Percentiles rank a stretch among this genome's conserved stretches.
Evolutionary conservation across 2,888 invertebrate genomes (phyloP).

Genomic region (Phyto melanocephala): DNA sequence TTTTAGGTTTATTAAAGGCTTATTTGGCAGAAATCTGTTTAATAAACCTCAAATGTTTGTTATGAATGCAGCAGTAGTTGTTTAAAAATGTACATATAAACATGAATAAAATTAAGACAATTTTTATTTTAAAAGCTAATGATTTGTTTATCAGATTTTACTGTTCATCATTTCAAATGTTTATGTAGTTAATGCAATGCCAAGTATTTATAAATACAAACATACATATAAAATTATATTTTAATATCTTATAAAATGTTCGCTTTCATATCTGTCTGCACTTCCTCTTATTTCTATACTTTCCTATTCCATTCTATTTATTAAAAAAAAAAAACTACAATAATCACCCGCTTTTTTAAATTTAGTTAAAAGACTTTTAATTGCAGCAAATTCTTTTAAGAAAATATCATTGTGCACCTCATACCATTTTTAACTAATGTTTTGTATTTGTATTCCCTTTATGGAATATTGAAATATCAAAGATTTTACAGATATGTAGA

Average conservation of each 20-base stretch:
- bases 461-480: constrained; percentile 69
- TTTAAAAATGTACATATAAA: too few relatives aligned
- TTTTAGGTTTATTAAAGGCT: too few relatives aligned
- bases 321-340: not conserved
- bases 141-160: not conserved
- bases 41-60: too few relatives aligned
- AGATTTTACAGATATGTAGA: constrained; percentile 79
- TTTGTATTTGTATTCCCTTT: constrained; percentile 65
- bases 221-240: too few relatives aligned
- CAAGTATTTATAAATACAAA: constrained; percentile 7
- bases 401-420: constrained; percentile 65
- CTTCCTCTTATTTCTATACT: constrained; percentile 13
- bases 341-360: constrained; percentile 17
- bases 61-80: too few relatives aligned
- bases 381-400: not conserved
- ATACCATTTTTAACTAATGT: constrained; percentile 69
- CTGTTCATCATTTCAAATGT: constrained; percentile 12
- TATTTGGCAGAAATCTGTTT: too few relatives aligned
- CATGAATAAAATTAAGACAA: too few relatives aligned
- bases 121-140: not conserved
- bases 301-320: not conserved
- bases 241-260: constrained; percentile 24
- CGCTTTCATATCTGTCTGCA: constrained; percentile 55
- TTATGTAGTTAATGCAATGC: constrained; percentile 22
- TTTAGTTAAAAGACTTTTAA: constrained; percentile 22